Evolutionary conservation across 92 coral and sea anemone species (phyloP).

Genomic region (Virgularia gustaviana): DNA sequence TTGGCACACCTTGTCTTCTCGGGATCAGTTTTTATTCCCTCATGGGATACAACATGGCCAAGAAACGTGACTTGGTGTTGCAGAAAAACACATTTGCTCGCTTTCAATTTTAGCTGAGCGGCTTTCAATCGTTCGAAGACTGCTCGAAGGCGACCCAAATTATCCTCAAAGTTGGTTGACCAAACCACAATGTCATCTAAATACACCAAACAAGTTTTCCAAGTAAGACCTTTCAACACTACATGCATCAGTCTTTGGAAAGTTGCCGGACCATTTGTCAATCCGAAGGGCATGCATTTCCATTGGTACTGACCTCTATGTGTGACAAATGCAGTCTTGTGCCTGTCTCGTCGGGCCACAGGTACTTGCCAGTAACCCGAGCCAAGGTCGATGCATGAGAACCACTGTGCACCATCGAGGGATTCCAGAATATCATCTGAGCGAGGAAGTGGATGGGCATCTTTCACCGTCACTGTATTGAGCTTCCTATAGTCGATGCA

Average conservation of each 20-base stretch:
- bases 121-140: slow-evolving; percentile 34
- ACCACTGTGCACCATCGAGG: slow-evolving; percentile 26
- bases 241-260: slow-evolving; percentile 43
- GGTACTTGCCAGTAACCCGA: slow-evolving; percentile 42
- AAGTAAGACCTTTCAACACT: slow-evolving; percentile 35
- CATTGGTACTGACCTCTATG: slow-evolving; percentile 21
- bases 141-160: slow-evolving; percentile 32
- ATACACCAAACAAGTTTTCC: slow-evolving; percentile 49
- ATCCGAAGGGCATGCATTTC: slow-evolving; percentile 27
- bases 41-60: slow-evolving; percentile 30
- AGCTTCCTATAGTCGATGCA: slow-evolving; percentile 31
- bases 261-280: slow-evolving; percentile 38
- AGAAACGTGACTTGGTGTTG: slow-evolving; percentile 20
- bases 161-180: slow-evolving; percentile 38
- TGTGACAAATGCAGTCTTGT: slow-evolving; percentile 26
- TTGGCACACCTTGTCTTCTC: slow-evolving; percentile 41
- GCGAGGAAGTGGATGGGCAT: slow-evolving; percentile 39
- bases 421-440: slow-evolving; percentile 46
- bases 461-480: slow-evolving; percentile 36
- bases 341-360: slow-evolving; percentile 20
- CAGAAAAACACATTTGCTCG: slow-evolving; percentile 35
- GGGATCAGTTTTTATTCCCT: slow-evolving; percentile 44
- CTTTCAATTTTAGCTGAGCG: slow-evolving; percentile 36
- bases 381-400: slow-evolving; percentile 32
- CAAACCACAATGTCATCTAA: slow-evolving; percentile 53